Percentiles rank a stretch among this genome's conserved stretches.
These are phyloP conservation scores for Lasioglossum lativentre DNA, from an alignment of 2,888 invertebrate genomes.

Conservation along the genomic window DNA sequence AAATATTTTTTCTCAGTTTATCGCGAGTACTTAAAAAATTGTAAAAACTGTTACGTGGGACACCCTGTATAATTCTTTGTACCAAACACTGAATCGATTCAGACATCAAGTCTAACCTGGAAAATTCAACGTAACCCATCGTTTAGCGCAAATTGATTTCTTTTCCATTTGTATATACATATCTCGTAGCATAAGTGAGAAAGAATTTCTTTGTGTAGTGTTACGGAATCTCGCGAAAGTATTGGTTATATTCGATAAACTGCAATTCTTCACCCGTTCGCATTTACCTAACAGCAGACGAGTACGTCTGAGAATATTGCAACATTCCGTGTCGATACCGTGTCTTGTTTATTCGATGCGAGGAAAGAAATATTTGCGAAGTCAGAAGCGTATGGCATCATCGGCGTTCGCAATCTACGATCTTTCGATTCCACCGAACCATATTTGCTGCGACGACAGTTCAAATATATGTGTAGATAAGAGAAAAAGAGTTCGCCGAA, in stretches of 20 bases:
- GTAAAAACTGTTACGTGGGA: too few relatives aligned
- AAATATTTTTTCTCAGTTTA: too few relatives aligned
- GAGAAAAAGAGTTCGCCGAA: neutral
- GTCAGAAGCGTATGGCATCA: neutral
- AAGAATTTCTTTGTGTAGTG: neutral
- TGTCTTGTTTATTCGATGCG: conserved; percentile 1
- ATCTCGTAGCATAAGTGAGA: neutral
- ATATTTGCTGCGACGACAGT: conserved; percentile 22
- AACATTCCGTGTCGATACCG: neutral
- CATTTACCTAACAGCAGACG: neutral
- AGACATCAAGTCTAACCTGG: too few relatives aligned
- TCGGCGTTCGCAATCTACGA: conserved; percentile 16
- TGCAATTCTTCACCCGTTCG: neutral
- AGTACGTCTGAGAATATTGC: neutral
- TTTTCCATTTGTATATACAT: neutral
- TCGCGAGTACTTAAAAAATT: too few relatives aligned
- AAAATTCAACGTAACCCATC: neutral
- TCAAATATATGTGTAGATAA: neutral
- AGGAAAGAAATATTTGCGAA: conserved; percentile 9
- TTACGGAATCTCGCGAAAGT: neutral
- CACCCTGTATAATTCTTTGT: too few relatives aligned
- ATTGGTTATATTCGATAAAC: neutral
- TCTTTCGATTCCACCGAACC: conserved; percentile 23
- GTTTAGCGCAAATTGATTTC: neutral
- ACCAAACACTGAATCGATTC: too few relatives aligned